phyloP scores from a whole-genome alignment of 2,888 invertebrate species.

The Sesamia inferens region DNA sequence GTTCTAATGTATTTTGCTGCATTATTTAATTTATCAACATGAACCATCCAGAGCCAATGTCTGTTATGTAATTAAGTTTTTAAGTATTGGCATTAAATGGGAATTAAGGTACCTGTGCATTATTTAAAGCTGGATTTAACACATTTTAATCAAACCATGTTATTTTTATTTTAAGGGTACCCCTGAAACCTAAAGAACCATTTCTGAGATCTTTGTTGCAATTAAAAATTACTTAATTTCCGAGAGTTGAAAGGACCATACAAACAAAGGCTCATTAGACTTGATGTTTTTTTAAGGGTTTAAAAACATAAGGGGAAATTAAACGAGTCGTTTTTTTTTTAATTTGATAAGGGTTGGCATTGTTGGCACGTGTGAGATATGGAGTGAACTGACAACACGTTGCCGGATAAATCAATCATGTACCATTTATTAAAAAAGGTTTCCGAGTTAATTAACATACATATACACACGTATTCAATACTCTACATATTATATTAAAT shows the following conservation, averaged over 20 bases:
- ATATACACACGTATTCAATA: too few relatives aligned
- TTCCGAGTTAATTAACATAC: constrained; percentile 16
- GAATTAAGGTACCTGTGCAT: background rate
- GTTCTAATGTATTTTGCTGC: background rate
- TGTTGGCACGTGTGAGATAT: constrained; percentile 37
- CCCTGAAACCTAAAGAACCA: background rate
- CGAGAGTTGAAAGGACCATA: background rate
- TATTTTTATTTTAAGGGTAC: background rate
- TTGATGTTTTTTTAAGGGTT: constrained; percentile 36
- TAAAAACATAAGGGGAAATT: constrained; percentile 31
- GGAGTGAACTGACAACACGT: constrained; percentile 21
- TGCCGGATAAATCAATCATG: constrained; percentile 41
- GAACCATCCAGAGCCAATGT: background rate
- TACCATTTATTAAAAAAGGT: constrained; percentile 31
- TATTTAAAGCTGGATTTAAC: background rate
- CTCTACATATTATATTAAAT: too few relatives aligned
- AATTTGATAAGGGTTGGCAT: constrained; percentile 49
- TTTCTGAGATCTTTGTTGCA: constrained; percentile 12
- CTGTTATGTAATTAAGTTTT: background rate
- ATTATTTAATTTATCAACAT: background rate
- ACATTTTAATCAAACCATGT: background rate
- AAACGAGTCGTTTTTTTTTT: constrained; percentile 40
- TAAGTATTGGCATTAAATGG: background rate
- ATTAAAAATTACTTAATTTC: constrained; percentile 12
- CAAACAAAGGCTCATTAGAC: constrained; percentile 43